A percentile compares a stretch with the other conserved stretches of the same genome.
phyloP scores from a whole-genome alignment of 2,113 vertebrate species.

The Prionailurus viverrinus region DNA sequence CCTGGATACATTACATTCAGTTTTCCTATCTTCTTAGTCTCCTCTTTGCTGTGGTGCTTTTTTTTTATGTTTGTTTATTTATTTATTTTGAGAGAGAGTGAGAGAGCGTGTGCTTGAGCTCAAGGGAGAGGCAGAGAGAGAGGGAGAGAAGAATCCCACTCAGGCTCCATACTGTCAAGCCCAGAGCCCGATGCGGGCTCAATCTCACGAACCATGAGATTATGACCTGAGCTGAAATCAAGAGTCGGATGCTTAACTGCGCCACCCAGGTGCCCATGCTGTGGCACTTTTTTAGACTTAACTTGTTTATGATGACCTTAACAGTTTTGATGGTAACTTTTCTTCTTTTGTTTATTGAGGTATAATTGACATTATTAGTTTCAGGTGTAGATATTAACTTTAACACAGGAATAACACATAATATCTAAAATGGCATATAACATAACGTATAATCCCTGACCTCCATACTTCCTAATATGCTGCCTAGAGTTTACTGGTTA shows the following conservation, averaged over 20 bases:
- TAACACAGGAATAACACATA: background rate
- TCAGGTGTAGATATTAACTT: constrained; percentile 1
- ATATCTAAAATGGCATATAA: background rate
- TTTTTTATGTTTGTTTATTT: background rate
- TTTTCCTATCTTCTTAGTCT: constrained; percentile 32
- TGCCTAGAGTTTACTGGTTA: constrained; percentile 19
- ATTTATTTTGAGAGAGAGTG: too few relatives aligned
- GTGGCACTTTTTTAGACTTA: constrained; percentile 13
- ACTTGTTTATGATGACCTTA: constrained; percentile 53
- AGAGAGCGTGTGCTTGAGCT: too few relatives aligned
- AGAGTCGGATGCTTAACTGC: too few relatives aligned
- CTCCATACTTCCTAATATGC: background rate
- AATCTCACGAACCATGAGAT: too few relatives aligned
- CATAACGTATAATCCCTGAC: background rate
- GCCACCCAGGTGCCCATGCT: background rate
- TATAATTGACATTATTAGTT: background rate
- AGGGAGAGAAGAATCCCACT: too few relatives aligned
- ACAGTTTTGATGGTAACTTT: constrained; percentile 33
- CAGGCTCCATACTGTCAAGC: too few relatives aligned
- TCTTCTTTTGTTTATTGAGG: background rate
- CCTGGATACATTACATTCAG: background rate
- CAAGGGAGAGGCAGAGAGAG: too few relatives aligned
- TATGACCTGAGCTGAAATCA: too few relatives aligned
- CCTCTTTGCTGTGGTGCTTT: background rate
- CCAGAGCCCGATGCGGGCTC: too few relatives aligned